Conservation (phyloP, 1,140 invertebrate species). For the Drosophila mauritiana region DNA sequence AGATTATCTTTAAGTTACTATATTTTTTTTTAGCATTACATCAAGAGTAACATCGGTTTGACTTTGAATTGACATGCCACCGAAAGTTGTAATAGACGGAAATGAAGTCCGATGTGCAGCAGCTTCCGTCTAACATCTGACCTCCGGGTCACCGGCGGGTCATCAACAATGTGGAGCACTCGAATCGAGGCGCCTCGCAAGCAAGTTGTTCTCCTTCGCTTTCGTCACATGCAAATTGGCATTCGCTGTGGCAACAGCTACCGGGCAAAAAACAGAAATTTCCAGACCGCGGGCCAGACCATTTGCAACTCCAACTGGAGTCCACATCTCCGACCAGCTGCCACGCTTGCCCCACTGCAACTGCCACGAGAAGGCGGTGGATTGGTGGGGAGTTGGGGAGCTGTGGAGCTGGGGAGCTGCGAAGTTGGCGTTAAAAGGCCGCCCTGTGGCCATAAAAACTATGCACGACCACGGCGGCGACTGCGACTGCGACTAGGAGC, state of each 20-base stretch:
- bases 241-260: conserved; percentile 16
- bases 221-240: conserved; percentile 61
- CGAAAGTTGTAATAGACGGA: too few relatives aligned
- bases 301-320: conserved; percentile 37
- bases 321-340: conserved; percentile 1
- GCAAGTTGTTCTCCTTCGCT: conserved; percentile 40
- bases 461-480: conserved; percentile 24
- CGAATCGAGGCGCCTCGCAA: conserved; percentile 14
- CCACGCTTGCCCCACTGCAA: conserved; percentile 12
- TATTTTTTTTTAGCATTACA: too few relatives aligned
- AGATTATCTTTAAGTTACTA: too few relatives aligned
- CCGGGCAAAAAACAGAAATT: conserved; percentile 2
- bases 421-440: conserved; percentile 57
- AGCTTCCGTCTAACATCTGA: background rate
- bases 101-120: too few relatives aligned
- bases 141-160: background rate
- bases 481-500: background rate
- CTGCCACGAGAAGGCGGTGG: background rate
- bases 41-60: too few relatives aligned
- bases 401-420: conserved; percentile 26
- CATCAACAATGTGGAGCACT: too few relatives aligned
- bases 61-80: too few relatives aligned
- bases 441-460: conserved; percentile 71
- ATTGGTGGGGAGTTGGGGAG: background rate
- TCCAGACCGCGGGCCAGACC: conserved; percentile 16